These are phyloP conservation scores for Lithophane ornitopus DNA, from an alignment of 2,888 invertebrate genomes.

Conservation along the genomic window DNA sequence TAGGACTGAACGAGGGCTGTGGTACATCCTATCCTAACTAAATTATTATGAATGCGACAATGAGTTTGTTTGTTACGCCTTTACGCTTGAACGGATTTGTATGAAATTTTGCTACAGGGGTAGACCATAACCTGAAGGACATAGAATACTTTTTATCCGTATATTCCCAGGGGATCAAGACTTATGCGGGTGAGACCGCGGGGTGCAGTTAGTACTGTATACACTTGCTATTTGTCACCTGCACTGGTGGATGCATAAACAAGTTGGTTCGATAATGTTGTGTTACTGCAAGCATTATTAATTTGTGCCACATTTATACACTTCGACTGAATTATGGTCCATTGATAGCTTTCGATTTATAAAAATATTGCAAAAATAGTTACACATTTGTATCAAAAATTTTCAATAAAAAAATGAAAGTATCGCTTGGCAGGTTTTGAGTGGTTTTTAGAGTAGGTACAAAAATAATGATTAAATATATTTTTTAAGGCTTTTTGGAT, in stretches of 20 bases:
- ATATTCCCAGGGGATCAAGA: no score
- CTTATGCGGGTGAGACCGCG: no score
- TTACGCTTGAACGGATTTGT: no score
- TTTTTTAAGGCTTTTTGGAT: neutral
- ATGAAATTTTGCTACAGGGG: no score
- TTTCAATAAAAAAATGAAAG: neutral
- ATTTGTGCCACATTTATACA: neutral
- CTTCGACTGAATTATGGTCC: no score
- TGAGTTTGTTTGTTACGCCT: no score
- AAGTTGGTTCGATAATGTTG: neutral
- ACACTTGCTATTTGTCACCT: neutral
- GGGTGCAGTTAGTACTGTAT: neutral
- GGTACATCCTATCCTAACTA: neutral
- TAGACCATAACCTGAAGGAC: no score
- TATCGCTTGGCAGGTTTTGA: neutral
- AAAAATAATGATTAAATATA: neutral
- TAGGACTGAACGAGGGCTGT: neutral
- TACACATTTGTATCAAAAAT: neutral
- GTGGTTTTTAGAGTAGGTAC: neutral
- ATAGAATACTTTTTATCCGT: no score
- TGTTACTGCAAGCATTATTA: neutral
- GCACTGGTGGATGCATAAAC: neutral
- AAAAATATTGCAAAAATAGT: neutral
- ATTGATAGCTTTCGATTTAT: neutral
- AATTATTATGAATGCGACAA: no score